Percentiles rank a stretch among this genome's conserved stretches.
phyloP scores from a whole-genome alignment of 2,888 invertebrate species.

The Dryobota labecula region DNA sequence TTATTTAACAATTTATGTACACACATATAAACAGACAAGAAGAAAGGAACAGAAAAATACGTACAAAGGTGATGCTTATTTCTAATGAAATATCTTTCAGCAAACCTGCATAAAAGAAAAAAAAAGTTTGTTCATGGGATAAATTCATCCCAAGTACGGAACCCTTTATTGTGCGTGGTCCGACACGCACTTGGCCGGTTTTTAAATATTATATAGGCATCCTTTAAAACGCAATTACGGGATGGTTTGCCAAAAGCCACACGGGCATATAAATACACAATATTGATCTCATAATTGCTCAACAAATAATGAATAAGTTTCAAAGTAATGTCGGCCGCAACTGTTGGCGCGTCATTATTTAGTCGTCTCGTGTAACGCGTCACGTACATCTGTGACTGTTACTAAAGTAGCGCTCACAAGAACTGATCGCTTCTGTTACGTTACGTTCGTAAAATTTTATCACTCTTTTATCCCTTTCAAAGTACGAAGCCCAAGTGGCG shows the following conservation, averaged over 20 bases:
- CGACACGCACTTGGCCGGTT: no score
- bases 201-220: background rate
- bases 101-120: no score
- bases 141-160: no score
- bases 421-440: constrained; percentile 57
- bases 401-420: constrained; percentile 67
- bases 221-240: background rate
- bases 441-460: constrained; percentile 59
- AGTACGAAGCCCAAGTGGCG: constrained; percentile 44
- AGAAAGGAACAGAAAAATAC: no score
- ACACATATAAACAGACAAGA: no score
- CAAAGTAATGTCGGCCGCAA: constrained; percentile 66
- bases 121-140: no score
- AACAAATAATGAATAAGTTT: constrained; percentile 57
- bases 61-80: no score
- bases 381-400: constrained; percentile 72
- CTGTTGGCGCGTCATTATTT: constrained; percentile 75
- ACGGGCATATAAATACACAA: background rate
- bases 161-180: no score
- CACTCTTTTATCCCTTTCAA: constrained; percentile 52
- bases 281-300: constrained; percentile 27
- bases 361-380: constrained; percentile 74
- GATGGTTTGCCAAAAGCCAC: background rate
- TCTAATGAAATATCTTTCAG: no score
- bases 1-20: no score